Conservation (phyloP, 2,888 invertebrate species). For the Tinea trinotella region DNA sequence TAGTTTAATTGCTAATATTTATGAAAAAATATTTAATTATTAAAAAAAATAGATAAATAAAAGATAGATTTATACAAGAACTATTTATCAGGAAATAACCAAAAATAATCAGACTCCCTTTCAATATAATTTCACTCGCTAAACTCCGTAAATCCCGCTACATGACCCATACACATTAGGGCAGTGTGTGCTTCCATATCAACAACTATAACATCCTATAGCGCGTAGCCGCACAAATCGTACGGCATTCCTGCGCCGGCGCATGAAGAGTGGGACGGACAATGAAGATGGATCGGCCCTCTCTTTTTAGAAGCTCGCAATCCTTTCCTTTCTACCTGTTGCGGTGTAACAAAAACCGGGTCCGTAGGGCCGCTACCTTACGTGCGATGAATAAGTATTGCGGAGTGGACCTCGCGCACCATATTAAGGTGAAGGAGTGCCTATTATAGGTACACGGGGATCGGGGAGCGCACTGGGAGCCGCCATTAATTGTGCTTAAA, state of each 20-base stretch:
- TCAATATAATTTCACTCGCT: conserved; percentile 71
- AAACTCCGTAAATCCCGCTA: conserved; percentile 69
- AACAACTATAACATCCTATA: conserved; percentile 31
- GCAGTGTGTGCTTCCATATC: conserved; percentile 56
- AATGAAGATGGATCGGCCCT: conserved; percentile 38
- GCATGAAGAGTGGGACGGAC: conserved; percentile 43
- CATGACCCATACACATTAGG: conserved; percentile 71
- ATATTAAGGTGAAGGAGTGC: conserved; percentile 6
- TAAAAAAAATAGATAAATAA: no score
- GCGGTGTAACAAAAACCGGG: conserved; percentile 71
- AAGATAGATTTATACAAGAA: no score
- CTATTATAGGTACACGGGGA: conserved; percentile 6
- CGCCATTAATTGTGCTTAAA: conserved; percentile 8
- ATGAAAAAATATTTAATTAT: no score
- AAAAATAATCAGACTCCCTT: conserved; percentile 69
- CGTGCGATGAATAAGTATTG: conserved; percentile 70
- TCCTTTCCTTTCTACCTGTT: conserved; percentile 73
- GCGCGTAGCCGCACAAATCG: conserved; percentile 63
- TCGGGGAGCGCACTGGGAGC: neutral
- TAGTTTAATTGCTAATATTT: no score
- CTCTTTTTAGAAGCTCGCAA: conserved; percentile 57
- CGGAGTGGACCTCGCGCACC: conserved; percentile 35
- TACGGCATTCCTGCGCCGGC: conserved; percentile 67
- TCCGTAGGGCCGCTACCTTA: conserved; percentile 72
- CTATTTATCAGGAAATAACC: conserved; percentile 34